phyloP scores from a whole-genome alignment of 2,797 vertebrate species.

The Muscicapa striata region DNA sequence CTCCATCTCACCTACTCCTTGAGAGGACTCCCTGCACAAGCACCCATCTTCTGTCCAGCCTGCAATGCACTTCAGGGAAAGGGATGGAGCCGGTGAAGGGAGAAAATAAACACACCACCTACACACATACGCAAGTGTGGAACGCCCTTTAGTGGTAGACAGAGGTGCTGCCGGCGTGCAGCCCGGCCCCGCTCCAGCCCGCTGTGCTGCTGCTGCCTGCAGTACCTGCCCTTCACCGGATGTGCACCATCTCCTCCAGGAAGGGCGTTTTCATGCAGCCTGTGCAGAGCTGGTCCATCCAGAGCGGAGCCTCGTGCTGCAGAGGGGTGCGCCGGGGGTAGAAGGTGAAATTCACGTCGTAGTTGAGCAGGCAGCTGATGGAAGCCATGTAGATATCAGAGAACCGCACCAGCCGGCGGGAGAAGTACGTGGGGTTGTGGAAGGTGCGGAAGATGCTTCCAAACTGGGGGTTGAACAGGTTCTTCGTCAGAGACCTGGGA shows the following conservation, averaged over 20 bases:
- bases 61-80: constrained; percentile 7
- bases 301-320: constrained; percentile 81
- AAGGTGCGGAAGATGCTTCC: constrained; percentile 84
- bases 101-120: constrained; percentile 7
- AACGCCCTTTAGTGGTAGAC: constrained; percentile 56
- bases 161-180: neutral
- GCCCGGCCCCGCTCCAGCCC: neutral
- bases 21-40: neutral
- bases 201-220: neutral
- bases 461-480: constrained; percentile 82
- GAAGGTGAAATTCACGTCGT: constrained; percentile 80
- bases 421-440: constrained; percentile 85
- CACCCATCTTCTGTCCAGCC: neutral
- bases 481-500: constrained; percentile 78
- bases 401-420: constrained; percentile 79
- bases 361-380: constrained; percentile 82
- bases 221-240: constrained; percentile 70
- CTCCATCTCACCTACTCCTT: neutral
- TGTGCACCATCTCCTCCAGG: constrained; percentile 82
- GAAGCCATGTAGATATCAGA: constrained; percentile 85
- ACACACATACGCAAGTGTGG: constrained; percentile 5
- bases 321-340: constrained; percentile 82
- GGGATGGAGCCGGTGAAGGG: neutral
- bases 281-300: constrained; percentile 85
- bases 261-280: constrained; percentile 85